Percentiles rank a stretch among this genome's conserved stretches.
Conservation (phyloP, 2,797 vertebrate species). For the Silurus aristotelis region DNA sequence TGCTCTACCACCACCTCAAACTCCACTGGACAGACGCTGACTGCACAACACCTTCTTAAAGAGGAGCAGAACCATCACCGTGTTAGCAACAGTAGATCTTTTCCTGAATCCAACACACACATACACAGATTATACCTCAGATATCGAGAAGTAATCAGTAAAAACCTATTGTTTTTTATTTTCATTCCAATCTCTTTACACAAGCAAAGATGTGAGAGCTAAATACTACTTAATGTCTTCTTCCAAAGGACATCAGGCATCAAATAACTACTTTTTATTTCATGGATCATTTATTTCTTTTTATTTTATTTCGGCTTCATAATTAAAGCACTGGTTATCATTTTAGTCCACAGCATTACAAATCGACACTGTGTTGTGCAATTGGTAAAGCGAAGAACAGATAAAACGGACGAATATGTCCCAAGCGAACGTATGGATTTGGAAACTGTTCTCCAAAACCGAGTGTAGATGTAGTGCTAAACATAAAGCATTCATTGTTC, state of each 20-base stretch:
- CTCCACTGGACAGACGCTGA: slow-evolving; percentile 29
- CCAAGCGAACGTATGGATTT: too few relatives aligned
- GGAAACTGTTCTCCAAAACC: too few relatives aligned
- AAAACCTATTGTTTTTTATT: neutral
- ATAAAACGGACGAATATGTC: neutral
- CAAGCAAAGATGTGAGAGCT: neutral
- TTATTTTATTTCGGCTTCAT: neutral
- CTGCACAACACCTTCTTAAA: slow-evolving; percentile 32
- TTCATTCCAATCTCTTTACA: neutral
- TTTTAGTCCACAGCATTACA: neutral
- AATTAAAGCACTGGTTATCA: neutral
- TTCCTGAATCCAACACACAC: slow-evolving; percentile 15
- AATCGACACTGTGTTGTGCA: neutral
- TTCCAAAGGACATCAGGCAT: neutral
- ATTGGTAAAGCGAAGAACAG: neutral
- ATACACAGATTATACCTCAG: neutral
- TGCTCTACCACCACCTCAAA: slow-evolving; percentile 38
- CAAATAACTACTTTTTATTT: neutral
- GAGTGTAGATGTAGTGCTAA: too few relatives aligned
- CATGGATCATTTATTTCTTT: neutral
- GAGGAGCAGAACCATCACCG: neutral
- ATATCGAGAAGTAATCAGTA: neutral
- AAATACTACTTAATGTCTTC: neutral
- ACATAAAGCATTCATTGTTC: too few relatives aligned
- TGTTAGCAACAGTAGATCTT: slow-evolving; percentile 17